phyloP scores from a whole-genome alignment of 2,113 vertebrate species.

The Thoracochromis brauschi region DNA sequence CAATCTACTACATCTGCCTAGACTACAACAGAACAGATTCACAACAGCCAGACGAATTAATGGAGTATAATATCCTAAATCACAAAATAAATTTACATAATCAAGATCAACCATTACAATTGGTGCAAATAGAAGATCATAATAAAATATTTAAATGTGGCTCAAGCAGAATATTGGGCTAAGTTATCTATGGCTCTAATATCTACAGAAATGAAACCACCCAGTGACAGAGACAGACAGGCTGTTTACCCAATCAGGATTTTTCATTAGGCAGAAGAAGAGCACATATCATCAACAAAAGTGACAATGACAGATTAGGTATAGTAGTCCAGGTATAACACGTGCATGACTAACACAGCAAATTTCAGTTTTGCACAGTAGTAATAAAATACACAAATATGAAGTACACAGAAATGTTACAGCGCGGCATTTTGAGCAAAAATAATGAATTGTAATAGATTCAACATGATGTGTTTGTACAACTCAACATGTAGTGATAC shows the following conservation, averaged over 20 bases:
- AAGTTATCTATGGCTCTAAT: neutral
- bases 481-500: neutral
- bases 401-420: neutral
- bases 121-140: neutral
- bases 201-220: neutral
- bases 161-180: neutral
- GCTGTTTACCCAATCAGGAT: conserved; percentile 47
- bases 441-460: neutral
- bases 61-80: neutral
- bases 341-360: neutral
- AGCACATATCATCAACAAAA: conserved; percentile 30
- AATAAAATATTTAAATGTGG: neutral
- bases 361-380: neutral
- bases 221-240: conserved; percentile 52
- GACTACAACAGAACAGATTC: neutral
- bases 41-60: neutral
- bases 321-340: neutral
- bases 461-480: neutral
- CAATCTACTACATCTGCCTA: neutral
- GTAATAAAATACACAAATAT: neutral
- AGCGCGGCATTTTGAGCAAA: neutral
- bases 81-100: neutral
- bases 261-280: conserved; percentile 60
- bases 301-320: conserved; percentile 57
- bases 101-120: neutral